Evolutionary conservation across 2,797 vertebrate species (phyloP), one percentile per base, ranked within the genome.

Genomic region (Enteromius afrohamiltoni): DNA sequence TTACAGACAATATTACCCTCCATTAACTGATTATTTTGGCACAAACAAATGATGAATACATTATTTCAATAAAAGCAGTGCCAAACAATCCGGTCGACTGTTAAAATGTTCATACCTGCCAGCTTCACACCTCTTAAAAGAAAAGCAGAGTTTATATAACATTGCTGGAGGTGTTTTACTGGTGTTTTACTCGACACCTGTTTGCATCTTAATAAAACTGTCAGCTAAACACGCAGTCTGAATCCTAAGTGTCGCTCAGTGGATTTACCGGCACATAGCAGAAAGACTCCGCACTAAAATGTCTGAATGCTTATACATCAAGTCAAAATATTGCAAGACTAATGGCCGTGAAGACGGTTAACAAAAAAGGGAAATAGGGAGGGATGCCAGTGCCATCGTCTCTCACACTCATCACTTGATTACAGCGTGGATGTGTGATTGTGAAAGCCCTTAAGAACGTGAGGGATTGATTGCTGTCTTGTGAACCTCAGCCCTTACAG

Each of bases 381-480:
- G 29, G 13, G 45, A 42, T 16, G 62, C 29, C 29, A 37, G 19
- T 16, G 60, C 45, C 64, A 23, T 47, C 80, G n/a, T 81, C 42
- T 62, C 69, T 74, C 55, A 70, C 68, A 47, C 40, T 29, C 55
- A 19, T 73, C 55, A 13, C 79, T 60, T 17, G 26, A 58, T 62
- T 71, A 74, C 62, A 76, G 62, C 13, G 47, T 58, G 45, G 19
- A 64, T 45, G 42, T 73, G 76, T 58, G 31, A 65, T 40, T 37
- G 73, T 34, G 51, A 70, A 77, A 83, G 82, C 83, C 82, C 83
- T 85, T 77, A 26, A 88, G 31, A 86, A 85, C 31, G 29, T 64
- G 34, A 58, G 29, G 23, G 37, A 62, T 82, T 67, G 77, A 74
- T 73, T 74, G 69, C 37, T 8, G 82, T 77, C 49, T 60, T n/a